These are phyloP conservation scores for Autographa pulchrina DNA, from an alignment of 2,888 invertebrate species.

Conservation along the genomic window DNA sequence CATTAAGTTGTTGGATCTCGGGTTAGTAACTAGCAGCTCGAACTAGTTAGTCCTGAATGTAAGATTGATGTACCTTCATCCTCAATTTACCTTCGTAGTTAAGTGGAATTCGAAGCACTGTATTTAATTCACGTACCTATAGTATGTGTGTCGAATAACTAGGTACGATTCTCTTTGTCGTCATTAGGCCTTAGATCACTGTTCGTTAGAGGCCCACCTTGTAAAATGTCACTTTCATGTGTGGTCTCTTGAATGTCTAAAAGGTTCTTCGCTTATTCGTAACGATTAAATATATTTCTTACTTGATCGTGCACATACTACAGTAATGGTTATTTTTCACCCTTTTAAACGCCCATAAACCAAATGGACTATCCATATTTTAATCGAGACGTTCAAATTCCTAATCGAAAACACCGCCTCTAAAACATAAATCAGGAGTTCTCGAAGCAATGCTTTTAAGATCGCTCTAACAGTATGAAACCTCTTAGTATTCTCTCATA, in stretches of 20 bases:
- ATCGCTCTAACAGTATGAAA: background rate
- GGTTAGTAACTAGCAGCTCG: conserved; percentile 35
- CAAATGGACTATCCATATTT: background rate
- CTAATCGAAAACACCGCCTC: background rate
- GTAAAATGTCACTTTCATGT: background rate
- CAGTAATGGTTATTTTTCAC: background rate
- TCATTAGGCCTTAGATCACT: background rate
- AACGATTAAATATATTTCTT: background rate
- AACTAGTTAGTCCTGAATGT: conserved; percentile 50
- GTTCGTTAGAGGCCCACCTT: background rate
- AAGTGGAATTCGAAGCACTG: conserved; percentile 15
- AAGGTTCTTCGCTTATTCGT: background rate
- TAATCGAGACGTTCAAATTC: background rate
- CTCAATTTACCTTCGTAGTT: conserved; percentile 44
- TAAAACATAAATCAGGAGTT: background rate
- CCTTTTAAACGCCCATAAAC: background rate
- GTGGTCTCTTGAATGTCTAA: background rate
- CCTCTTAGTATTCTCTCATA: conserved; percentile 5
- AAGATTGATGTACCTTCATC: conserved; percentile 46
- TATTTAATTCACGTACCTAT: background rate
- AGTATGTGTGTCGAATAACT: background rate
- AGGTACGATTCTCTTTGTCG: background rate
- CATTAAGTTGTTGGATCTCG: conserved; percentile 62
- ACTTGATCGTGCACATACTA: background rate
- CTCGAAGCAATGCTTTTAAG: conserved; percentile 8